Base-by-base conservation (phyloP, 1,140 invertebrate genomes). In the Leptinotarsa undecemlineata region DNA sequence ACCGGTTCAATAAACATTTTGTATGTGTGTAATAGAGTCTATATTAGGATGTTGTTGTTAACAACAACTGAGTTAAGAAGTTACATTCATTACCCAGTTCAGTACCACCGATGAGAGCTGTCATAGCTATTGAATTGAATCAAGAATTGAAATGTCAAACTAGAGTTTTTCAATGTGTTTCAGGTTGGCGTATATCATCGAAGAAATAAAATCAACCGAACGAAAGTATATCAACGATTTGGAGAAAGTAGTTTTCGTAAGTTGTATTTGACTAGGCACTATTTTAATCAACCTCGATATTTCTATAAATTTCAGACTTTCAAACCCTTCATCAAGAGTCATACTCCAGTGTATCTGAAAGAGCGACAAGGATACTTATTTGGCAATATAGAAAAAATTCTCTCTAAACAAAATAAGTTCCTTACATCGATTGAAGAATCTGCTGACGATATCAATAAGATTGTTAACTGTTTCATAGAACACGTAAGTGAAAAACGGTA, bases 131-230 rank as follows among this genome's bases (percentile, higher is more conserved):
- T 11, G 26, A 33, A 42, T 42, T 11, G 33, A 42, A 42, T 42
- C 33, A 42, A 42, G 8, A 42, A 42, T 11, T 42, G 33, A 42
- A 42, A 42, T 42, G 3, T 42, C 3, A 3, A 42, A 42, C 8
- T 42, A 42, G 33, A 42, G 3, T 8, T 42, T 57, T n/a, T 64
- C 20, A 47, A 17, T 64, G 1, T 21, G 64, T 80, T 78, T 57
- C 72, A 82, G 79, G 66, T 68, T 79, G 48, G 68, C 77, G 19
- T 80, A 79, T 60, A 80, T 83, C 60, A 57, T 82, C n/a, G 78
- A 83, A 21, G 82, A 83, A 77, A 75, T 83, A 15, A 64, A 73
- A 62, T 69, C 76, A 8, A 83, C 81, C 17, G 82, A 83, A 73
- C 68, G 74, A 42, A 77, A 75, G 15, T 83, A 83, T 72, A 74